Evolutionary conservation across 2,797 vertebrate species (phyloP).

Genomic region (Propithecus deckenii): DNA sequence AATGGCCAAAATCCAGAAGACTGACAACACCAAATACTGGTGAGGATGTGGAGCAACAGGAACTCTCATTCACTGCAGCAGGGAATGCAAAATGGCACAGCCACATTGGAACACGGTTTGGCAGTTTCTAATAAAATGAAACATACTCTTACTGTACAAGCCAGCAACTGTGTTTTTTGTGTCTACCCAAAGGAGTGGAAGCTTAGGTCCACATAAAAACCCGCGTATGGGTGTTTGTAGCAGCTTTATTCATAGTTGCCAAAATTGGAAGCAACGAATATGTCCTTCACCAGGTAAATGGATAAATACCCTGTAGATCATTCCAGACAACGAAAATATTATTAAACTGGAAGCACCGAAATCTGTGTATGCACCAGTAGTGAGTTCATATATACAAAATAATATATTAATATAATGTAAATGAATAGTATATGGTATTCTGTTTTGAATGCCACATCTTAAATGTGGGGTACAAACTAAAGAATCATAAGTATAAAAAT

Average conservation of each 20-base stretch:
- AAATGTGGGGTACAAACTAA: background rate
- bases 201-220: background rate
- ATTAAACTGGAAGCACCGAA: background rate
- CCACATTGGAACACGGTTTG: background rate
- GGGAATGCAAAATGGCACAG: background rate
- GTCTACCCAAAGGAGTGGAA: background rate
- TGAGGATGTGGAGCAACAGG: background rate
- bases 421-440: background rate
- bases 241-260: background rate
- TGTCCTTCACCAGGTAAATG: background rate
- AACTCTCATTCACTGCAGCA: background rate
- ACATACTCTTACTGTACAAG: background rate
- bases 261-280: background rate
- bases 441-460: background rate
- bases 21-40: no score
- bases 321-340: background rate
- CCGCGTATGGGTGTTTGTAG: background rate
- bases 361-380: background rate
- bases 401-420: background rate
- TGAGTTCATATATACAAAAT: background rate
- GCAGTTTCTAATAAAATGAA: background rate
- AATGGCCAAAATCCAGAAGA: background rate
- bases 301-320: background rate
- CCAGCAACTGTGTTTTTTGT: background rate
- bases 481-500: background rate